Conservation (phyloP, 2,888 invertebrate species). For the Drosophila paramelanica region DNA sequence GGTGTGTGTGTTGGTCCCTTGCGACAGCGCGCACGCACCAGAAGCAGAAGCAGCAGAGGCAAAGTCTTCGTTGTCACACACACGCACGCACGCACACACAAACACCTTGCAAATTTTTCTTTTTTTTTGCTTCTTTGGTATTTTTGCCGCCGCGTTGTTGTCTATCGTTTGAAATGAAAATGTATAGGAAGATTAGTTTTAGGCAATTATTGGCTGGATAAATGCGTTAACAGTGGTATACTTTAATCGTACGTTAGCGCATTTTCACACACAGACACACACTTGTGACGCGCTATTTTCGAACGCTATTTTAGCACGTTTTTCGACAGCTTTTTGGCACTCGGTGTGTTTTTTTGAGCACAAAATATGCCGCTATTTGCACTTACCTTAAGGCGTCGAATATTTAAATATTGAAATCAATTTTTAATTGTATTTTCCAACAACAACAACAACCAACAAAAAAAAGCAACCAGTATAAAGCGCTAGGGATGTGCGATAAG, state of each 20-base stretch:
- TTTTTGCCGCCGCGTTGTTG: constrained; percentile 58
- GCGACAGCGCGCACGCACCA: constrained; percentile 78
- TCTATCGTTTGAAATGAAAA: constrained; percentile 28
- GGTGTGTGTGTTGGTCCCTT: constrained; percentile 63
- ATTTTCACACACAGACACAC: constrained; percentile 52
- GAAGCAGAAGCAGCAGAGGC: constrained; percentile 48
- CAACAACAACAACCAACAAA: constrained; percentile 69
- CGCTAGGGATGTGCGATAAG: constrained; percentile 47
- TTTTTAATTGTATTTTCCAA: constrained; percentile 76
- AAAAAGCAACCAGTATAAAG: constrained; percentile 59
- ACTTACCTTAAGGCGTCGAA: constrained; percentile 62
- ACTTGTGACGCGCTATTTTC: constrained; percentile 72
- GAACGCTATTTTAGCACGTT: constrained; percentile 46
- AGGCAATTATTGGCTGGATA: constrained; percentile 25
- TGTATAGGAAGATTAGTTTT: constrained; percentile 45
- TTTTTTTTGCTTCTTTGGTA: constrained; percentile 63
- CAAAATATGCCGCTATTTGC: constrained; percentile 48
- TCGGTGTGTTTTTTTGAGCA: constrained; percentile 8
- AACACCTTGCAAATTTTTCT: constrained; percentile 77
- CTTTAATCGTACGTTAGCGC: constrained; percentile 59
- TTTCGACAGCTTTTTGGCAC: constrained; percentile 20
- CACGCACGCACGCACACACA: constrained; percentile 47
- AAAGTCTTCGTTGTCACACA: constrained; percentile 60
- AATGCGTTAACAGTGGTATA: constrained; percentile 46
- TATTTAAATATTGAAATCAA: constrained; percentile 69